Percentiles rank a stretch among this genome's conserved stretches.
Conservation (phyloP, 64 coral and sea anemone species). For the Platygyra sinensis region DNA sequence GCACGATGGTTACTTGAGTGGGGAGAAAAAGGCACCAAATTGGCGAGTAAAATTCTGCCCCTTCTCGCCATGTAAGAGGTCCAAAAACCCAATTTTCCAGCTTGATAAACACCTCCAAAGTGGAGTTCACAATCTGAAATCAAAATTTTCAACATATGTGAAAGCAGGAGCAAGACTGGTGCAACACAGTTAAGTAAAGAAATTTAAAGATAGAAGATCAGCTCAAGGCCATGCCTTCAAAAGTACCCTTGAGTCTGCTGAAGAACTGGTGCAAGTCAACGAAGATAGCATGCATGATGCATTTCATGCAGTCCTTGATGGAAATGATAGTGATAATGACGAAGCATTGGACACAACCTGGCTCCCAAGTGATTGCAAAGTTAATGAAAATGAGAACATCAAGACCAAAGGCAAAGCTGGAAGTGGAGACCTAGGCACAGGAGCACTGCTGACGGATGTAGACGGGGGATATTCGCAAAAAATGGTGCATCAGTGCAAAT, state of each 20-base stretch:
- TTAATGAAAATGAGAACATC: slow-evolving; percentile 24
- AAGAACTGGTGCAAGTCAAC: slow-evolving; percentile 28
- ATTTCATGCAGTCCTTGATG: slow-evolving; percentile 36
- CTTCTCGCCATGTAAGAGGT: slow-evolving; percentile 58
- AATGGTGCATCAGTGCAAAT: slow-evolving; percentile 60
- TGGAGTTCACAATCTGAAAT: slow-evolving; percentile 41
- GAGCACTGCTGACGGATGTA: slow-evolving; percentile 36
- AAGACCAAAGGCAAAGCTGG: slow-evolving; percentile 4
- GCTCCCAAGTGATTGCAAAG: slow-evolving; percentile 45
- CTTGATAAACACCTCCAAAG: slow-evolving; percentile 54
- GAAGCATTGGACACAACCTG: slow-evolving; percentile 58
- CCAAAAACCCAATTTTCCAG: slow-evolving; percentile 33
- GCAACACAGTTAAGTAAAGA: slow-evolving; percentile 25
- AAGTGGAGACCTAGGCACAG: slow-evolving; percentile 1
- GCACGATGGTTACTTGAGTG: slow-evolving; percentile 46
- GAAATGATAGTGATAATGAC: slow-evolving; percentile 53
- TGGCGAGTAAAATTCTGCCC: no score
- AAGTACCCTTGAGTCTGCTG: slow-evolving; percentile 39
- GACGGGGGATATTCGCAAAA: slow-evolving; percentile 50
- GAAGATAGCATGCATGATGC: slow-evolving; percentile 23
- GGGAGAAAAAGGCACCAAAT: slow-evolving; percentile 50
- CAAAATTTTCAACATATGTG: slow-evolving; percentile 29
- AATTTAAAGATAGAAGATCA: slow-evolving; percentile 36
- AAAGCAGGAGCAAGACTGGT: slow-evolving; percentile 35
- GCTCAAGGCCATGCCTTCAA: slow-evolving; percentile 46